Conservation (phyloP, 2,113 vertebrate genomes). For the Etheostoma spectabile region DNA sequence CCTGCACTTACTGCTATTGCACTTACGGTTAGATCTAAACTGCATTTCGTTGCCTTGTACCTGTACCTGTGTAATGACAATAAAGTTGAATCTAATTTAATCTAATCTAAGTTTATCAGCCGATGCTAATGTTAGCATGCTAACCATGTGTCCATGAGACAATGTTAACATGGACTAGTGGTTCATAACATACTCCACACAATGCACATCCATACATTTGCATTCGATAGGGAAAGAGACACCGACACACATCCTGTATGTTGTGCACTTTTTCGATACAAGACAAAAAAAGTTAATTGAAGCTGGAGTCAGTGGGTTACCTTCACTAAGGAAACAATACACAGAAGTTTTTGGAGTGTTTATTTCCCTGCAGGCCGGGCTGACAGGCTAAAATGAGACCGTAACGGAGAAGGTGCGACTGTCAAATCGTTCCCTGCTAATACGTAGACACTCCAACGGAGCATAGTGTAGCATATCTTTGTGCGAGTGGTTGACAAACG, state of each 20-base stretch:
- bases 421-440: not conserved
- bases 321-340: not conserved
- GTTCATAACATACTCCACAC: not conserved
- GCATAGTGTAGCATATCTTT: not conserved
- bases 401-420: not conserved
- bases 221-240: not conserved
- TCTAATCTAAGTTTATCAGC: too few species aligned
- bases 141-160: not conserved
- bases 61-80: too few species aligned
- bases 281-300: not conserved
- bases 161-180: not conserved
- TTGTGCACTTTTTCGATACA: not conserved
- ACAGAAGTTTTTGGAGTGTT: constrained; percentile 15
- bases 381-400: constrained; percentile 26
- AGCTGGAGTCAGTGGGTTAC: not conserved
- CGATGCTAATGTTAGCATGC: not conserved
- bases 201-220: not conserved
- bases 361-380: not conserved
- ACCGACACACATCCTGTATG: not conserved
- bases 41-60: too few species aligned
- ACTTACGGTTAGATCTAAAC: too few species aligned
- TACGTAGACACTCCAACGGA: not conserved
- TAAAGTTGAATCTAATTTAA: too few species aligned
- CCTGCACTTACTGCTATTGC: too few species aligned
- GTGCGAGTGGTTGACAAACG: not conserved